Conservation (phyloP, 2,797 vertebrate species). For the Ctenosaura bakeri region DNA sequence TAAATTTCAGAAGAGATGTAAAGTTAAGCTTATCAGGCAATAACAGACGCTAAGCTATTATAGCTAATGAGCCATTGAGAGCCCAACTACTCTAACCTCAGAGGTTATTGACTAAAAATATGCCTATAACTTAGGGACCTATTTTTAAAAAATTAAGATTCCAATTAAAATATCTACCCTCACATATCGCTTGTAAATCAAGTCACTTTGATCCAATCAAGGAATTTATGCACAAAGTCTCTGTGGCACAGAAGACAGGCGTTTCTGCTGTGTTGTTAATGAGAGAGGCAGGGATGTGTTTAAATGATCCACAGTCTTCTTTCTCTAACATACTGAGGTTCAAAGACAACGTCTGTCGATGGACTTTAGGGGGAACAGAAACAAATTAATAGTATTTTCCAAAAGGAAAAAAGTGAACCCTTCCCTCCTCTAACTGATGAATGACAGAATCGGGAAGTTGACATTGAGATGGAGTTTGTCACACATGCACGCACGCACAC, state of each 20-base stretch:
- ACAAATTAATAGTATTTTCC: accelerated
- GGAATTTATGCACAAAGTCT: neutral
- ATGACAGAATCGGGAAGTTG: neutral
- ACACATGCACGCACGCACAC: neutral
- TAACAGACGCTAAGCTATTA: constrained; percentile 64
- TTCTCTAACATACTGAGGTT: accelerated
- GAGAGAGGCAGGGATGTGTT: neutral
- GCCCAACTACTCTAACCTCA: constrained; percentile 58
- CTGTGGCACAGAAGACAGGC: neutral
- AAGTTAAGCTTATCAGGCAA: constrained; percentile 59
- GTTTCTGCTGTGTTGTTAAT: accelerated
- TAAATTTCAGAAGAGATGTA: constrained; percentile 61
- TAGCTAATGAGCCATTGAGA: constrained; percentile 71
- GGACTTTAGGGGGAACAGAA: neutral
- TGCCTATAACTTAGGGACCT: constrained; percentile 49
- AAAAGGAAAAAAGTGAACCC: neutral
- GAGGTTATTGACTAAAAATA: constrained; percentile 67
- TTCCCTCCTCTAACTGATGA: constrained; percentile 20
- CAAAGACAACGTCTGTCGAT: neutral
- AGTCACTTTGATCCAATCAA: constrained; percentile 41
- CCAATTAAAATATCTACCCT: constrained; percentile 62
- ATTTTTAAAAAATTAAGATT: constrained; percentile 59
- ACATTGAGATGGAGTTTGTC: neutral
- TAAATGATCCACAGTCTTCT: neutral
- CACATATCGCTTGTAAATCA: constrained; percentile 30